A percentile compares a stretch with the other conserved stretches of the same genome.
Evolutionary conservation across 2,113 vertebrate species (phyloP).

Genomic region (Suricata suricatta): DNA sequence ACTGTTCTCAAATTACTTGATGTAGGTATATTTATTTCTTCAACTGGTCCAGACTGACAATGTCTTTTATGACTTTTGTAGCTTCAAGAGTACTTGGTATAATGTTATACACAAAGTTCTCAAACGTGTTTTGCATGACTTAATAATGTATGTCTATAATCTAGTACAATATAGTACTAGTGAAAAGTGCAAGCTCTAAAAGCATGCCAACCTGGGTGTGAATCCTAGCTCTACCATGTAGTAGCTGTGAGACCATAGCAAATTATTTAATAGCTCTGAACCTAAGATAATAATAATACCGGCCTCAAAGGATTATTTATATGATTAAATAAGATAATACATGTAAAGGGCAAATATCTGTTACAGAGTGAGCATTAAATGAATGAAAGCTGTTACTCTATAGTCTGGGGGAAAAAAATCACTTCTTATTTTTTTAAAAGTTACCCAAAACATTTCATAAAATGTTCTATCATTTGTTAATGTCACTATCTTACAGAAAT

Average conservation of each 20-base stretch:
- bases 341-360: background rate
- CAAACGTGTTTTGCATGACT: slow-evolving; percentile 29
- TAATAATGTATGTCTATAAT: background rate
- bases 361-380: background rate
- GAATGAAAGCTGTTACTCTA: slow-evolving; percentile 27
- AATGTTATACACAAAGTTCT: background rate
- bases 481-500: slow-evolving; percentile 21
- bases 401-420: background rate
- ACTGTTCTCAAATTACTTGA: background rate
- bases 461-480: slow-evolving; percentile 43
- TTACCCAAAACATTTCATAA: slow-evolving; percentile 33
- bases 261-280: slow-evolving; percentile 4
- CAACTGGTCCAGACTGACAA: background rate
- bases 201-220: background rate
- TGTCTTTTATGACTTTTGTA: background rate
- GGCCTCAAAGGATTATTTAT: background rate
- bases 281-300: background rate
- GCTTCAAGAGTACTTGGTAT: background rate
- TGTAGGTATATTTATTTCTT: background rate
- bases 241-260: background rate
- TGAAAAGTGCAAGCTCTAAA: background rate
- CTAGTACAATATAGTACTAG: background rate
- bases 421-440: background rate
- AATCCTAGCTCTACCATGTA: background rate
- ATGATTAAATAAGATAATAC: background rate